Evolutionary conservation across 1,140 invertebrate species (phyloP).

Genomic region (Procambarus clarkii): DNA sequence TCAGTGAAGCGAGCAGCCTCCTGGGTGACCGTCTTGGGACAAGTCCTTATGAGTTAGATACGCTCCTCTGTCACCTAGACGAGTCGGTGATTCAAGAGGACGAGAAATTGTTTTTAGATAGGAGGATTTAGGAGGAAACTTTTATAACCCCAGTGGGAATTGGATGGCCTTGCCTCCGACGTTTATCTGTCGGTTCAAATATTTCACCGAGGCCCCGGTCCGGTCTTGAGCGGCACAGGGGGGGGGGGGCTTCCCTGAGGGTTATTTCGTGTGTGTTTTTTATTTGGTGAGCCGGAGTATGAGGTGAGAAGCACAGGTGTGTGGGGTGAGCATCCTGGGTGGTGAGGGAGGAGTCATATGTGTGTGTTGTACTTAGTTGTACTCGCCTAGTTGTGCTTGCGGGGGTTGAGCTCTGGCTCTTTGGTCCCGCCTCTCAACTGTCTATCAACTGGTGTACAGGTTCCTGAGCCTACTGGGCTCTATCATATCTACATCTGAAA

Average conservation of each 20-base stretch:
- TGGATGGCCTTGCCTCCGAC: neutral
- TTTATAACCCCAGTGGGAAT: conserved; percentile 18
- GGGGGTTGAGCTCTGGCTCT: neutral
- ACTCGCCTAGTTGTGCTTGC: too few species aligned
- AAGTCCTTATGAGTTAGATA: neutral
- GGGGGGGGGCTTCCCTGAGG: neutral
- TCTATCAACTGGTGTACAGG: too few species aligned
- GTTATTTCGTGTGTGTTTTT: neutral
- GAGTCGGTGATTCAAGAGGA: neutral
- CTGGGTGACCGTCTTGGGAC: neutral
- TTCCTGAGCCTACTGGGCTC: too few species aligned
- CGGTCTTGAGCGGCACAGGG: neutral
- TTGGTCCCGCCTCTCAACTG: too few species aligned
- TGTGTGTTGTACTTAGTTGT: too few species aligned
- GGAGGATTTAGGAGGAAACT: conserved; percentile 13
- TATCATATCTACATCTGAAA: too few species aligned
- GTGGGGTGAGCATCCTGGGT: too few species aligned
- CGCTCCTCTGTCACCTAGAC: neutral
- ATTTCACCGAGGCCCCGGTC: neutral
- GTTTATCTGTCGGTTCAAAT: conserved; percentile 8
- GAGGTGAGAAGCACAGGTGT: neutral
- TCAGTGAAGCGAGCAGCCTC: neutral
- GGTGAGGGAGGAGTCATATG: too few species aligned
- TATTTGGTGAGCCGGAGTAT: neutral
- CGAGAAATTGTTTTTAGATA: conserved; percentile 24